Evolutionary conservation across 1,140 invertebrate species (phyloP), one percentile per base, ranked within the genome.

Genomic region (Orussus abietinus): DNA sequence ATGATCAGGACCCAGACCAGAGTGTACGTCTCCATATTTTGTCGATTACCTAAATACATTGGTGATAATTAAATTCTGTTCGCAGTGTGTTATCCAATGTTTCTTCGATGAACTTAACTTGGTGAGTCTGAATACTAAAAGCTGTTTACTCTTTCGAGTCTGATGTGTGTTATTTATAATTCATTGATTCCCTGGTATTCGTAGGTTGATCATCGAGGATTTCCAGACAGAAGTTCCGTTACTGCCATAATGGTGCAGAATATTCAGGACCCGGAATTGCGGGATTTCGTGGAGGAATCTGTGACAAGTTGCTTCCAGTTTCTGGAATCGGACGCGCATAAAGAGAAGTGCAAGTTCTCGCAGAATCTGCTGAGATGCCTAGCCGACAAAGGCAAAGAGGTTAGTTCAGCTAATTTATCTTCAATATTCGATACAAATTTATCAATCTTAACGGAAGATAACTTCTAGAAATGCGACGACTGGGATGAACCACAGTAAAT

Each of bases 51-150:
- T n/a, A n/a, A n/a, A n/a, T n/a, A n/a, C n/a, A n/a, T n/a, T n/a
- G n/a, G n/a, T n/a, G n/a, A n/a, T n/a, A n/a, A n/a, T n/a, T n/a
- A n/a, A n/a, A n/a, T n/a, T n/a, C 49, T 45, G 41, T 45, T 67
- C 63, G 2, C 50, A 73, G 70, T 73, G 70, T 32, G 37, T 63
- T n/a, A 34, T 53, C 9, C 69, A 73, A 19, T 73, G 70, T 51
- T 66, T 72, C 38, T 72, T 73, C 42, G 57, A 61, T 20, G 69
- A 73, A 56, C 42, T 73, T 11, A 69, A 72, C 43, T 40, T 62
- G 45, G 67, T 70, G 51, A 47, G 59, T 53, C 53, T 12, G 11
- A 22, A 19, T 32, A 25, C 22, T 9, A 20, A 25, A 34, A 19
- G 18, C 13, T 12, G 11, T 13, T 18, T 18, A 10, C 31, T 29